Evolutionary conservation across 1,140 invertebrate species (phyloP).

Genomic region (Orius insidiosus): DNA sequence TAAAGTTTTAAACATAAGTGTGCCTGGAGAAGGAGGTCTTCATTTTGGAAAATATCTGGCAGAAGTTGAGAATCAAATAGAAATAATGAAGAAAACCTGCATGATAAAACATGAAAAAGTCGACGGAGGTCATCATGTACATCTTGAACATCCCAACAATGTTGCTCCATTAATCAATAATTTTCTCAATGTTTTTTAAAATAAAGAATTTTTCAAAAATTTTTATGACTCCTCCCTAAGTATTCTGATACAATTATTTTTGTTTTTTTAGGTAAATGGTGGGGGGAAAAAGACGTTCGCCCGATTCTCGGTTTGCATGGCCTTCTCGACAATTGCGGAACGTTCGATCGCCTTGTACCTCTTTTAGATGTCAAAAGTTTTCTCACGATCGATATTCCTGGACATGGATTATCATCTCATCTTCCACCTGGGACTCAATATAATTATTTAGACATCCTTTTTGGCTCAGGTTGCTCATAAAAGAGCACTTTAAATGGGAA

Average conservation of each 20-base stretch:
- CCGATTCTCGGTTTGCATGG: conserved; percentile 68
- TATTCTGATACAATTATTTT: no score
- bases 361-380: conserved; percentile 38
- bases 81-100: no score
- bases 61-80: no score
- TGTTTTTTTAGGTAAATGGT: conserved; percentile 53
- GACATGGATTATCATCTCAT: conserved; percentile 65
- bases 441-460: conserved; percentile 28
- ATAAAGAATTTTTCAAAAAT: no score
- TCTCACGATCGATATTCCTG: conserved; percentile 58
- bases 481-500: conserved; percentile 59
- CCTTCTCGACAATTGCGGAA: conserved; percentile 73
- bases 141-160: conserved; percentile 54
- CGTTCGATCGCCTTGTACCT: conserved; percentile 64
- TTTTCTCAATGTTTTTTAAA: no score
- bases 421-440: conserved; percentile 46
- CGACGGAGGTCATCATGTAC: conserved; percentile 64
- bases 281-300: conserved; percentile 46
- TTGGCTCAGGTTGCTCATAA: conserved; percentile 28
- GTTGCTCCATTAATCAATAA: conserved; percentile 41
- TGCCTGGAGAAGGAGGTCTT: no score
- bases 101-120: conserved; percentile 27
- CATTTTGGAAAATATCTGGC: no score
- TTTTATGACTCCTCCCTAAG: no score
- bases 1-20: no score